Base-by-base conservation (phyloP, 2,113 vertebrate species). In the Isurus oxyrinchus region DNA sequence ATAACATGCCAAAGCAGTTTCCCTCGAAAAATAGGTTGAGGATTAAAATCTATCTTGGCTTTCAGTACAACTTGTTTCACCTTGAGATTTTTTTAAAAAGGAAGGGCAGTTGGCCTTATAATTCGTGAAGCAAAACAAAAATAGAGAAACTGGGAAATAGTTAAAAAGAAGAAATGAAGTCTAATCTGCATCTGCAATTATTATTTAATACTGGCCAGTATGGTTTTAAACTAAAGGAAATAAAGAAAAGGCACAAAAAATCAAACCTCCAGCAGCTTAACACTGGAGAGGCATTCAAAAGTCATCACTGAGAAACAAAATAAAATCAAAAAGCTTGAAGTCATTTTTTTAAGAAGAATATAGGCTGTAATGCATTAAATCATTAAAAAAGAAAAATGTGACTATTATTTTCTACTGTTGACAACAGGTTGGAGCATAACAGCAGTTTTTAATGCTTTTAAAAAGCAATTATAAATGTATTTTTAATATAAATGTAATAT, bases 301-400 rank as follows among this genome's bases (percentile, higher is more conserved):
- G 19, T 95, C 49, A 35, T 49, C 94, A 72, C 5, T 27, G 23
- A 55, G 63, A 55, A 95, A 69, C 67, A 72, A 95, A 90, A 90
- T 90, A 31, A 90, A 72, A 35, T 95, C 49, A 16, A 31, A 95
- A 76, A 72, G 66, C 49, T 53, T 44, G 63, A 95, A 10, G 23
- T 25, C 40, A 53, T 55, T 95, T 95, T 40, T 94, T 66, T 23
- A 16, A 94, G 57, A 94, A 66, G 61, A 72, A 95, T 72, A 95
- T 95, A 49, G 14, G 13, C 49, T 72, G 94, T 13, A 95, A 66
- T 31, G 19, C 21, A 72, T 72, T 25, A 69, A 23, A 67, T 72
- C 40, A 69, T 66, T 72, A 16, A 72, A 53, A 72, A 53, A 21
- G 8, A 57, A 11, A 59, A 72, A 53, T 31, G 23, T 0, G 14